Evolutionary conservation across 2,113 vertebrate species (phyloP).

Genomic region (Noctilio leporinus): DNA sequence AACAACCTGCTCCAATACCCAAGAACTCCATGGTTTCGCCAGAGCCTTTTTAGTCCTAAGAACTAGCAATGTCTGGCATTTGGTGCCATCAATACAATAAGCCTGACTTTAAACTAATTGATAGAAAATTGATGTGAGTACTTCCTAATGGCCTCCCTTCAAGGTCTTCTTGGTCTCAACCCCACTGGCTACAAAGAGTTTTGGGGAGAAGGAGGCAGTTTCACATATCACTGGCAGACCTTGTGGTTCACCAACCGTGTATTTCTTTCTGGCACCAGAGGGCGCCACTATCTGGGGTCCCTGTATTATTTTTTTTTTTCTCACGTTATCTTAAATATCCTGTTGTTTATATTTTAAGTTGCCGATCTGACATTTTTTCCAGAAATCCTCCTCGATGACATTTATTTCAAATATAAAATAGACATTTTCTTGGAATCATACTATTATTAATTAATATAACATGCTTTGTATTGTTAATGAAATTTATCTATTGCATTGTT

Average conservation of each 20-base stretch:
- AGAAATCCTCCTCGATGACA: not conserved
- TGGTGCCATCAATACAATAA: not conserved
- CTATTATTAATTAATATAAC: not conserved
- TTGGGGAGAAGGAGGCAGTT: conserved; percentile 80
- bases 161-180: conserved; percentile 79
- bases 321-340: not conserved
- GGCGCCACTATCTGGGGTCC: not conserved
- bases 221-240: conserved; percentile 78
- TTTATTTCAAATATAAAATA: not conserved
- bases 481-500: not conserved
- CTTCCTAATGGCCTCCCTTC: conserved; percentile 55
- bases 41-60: not conserved
- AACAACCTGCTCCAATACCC: not conserved
- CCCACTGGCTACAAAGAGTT: conserved; percentile 77
- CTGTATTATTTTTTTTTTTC: not conserved
- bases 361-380: not conserved
- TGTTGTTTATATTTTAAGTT: not conserved
- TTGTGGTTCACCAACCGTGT: conserved; percentile 72
- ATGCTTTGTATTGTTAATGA: not conserved
- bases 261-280: not conserved
- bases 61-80: not conserved
- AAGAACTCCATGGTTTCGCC: not conserved
- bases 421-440: not conserved
- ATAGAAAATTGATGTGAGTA: not conserved
- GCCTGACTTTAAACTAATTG: not conserved